Conservation (phyloP, 2,888 invertebrate genomes). For the Aphidius colemani region DNA sequence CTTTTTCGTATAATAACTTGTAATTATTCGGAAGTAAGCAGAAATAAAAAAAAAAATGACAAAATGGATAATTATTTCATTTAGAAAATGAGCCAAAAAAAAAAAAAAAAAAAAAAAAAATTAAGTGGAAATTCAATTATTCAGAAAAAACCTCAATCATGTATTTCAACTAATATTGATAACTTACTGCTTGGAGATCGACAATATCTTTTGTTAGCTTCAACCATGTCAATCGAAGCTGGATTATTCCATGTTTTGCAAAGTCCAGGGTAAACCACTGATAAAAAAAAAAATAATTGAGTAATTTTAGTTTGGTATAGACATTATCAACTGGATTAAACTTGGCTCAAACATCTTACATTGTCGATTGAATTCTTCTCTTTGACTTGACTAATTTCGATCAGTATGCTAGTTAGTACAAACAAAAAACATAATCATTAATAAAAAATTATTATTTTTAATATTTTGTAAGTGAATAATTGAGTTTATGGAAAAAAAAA, state of each 20-base stretch:
- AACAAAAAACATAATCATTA: not conserved
- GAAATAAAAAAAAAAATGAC: too few relatives aligned
- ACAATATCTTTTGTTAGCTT: constrained; percentile 72
- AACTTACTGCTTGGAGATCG: constrained; percentile 76
- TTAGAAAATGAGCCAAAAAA: too few relatives aligned
- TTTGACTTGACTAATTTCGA: constrained; percentile 73
- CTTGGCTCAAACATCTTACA: constrained; percentile 61
- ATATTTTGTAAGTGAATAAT: too few relatives aligned
- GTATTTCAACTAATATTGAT: constrained; percentile 1
- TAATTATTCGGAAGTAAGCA: too few relatives aligned
- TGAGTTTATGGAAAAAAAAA: too few relatives aligned
- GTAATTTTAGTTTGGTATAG: constrained; percentile 13
- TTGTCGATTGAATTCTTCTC: constrained; percentile 74
- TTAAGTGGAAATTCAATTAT: too few relatives aligned
- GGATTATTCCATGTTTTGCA: constrained; percentile 93
- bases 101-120: too few relatives aligned
- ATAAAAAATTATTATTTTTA: not conserved
- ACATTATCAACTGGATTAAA: constrained; percentile 4
- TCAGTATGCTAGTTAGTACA: constrained; percentile 52
- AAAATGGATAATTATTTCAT: too few relatives aligned
- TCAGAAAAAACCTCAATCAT: too few relatives aligned
- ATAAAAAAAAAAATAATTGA: constrained; percentile 39
- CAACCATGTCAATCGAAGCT: constrained; percentile 89
- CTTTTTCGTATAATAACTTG: too few relatives aligned
- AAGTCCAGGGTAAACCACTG: constrained; percentile 96